Evolutionary conservation across 2,113 vertebrate species (phyloP).

Genomic region (Potamarius usumacintae): DNA sequence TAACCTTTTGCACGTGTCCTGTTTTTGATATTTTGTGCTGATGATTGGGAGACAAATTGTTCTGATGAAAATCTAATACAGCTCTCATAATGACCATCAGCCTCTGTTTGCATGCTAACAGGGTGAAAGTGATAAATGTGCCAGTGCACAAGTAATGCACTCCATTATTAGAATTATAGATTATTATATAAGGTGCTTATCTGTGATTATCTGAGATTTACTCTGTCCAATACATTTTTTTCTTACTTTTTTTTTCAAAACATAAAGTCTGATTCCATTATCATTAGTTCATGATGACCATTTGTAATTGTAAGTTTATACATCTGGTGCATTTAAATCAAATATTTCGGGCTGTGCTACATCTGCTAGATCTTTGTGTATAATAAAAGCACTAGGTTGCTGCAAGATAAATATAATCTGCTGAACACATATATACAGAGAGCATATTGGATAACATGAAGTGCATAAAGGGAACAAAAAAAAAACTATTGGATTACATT

Average conservation of each 20-base stretch:
- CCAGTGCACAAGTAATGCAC: slow-evolving; percentile 2
- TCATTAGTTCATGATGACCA: too few relatives aligned
- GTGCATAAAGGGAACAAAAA: background rate
- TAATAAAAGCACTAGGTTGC: background rate
- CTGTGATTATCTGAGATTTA: background rate
- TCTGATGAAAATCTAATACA: slow-evolving; percentile 11
- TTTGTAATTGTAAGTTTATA: background rate
- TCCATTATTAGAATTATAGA: slow-evolving; percentile 30
- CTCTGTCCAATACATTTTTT: background rate
- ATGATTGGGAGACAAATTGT: slow-evolving; percentile 15
- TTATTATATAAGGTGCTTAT: background rate
- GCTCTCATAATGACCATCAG: background rate
- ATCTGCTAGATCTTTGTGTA: background rate
- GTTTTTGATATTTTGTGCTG: slow-evolving; percentile 16
- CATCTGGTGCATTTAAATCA: background rate
- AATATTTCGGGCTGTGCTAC: background rate
- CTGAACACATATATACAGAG: background rate
- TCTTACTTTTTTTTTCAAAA: too few relatives aligned
- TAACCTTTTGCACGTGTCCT: background rate
- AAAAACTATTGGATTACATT: background rate
- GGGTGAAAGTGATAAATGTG: slow-evolving; percentile 30
- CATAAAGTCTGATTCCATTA: background rate
- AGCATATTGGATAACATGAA: background rate
- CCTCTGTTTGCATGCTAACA: slow-evolving; percentile 19
- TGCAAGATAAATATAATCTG: background rate